These are phyloP conservation scores for Hyposmocoma kahamanoa DNA, from an alignment of 1,140 invertebrate species.

Conservation along the genomic window DNA sequence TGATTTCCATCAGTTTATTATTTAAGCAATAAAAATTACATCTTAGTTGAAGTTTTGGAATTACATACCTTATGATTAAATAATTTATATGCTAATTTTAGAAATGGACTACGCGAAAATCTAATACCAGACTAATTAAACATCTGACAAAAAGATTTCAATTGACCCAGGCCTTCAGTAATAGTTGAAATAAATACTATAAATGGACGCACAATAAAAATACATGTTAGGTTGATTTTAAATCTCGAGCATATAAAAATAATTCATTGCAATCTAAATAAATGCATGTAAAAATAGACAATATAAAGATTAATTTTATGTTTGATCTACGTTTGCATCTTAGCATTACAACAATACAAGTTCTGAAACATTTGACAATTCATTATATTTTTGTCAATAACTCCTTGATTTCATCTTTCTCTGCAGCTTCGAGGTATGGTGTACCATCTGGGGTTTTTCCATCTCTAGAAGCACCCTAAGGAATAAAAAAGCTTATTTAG, in stretches of 20 bases:
- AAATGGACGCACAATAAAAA: slow-evolving; percentile 59
- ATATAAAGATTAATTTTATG: slow-evolving; percentile 32
- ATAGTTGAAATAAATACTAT: slow-evolving; percentile 32
- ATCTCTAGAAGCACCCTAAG: slow-evolving; percentile 87
- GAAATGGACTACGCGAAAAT: too few relatives aligned
- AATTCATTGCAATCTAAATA: slow-evolving; percentile 63
- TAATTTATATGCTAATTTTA: slow-evolving; percentile 62
- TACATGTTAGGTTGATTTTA: slow-evolving; percentile 34
- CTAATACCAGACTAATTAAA: too few relatives aligned
- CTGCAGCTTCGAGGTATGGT: slow-evolving; percentile 90
- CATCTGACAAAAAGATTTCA: background rate
- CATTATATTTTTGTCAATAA: slow-evolving; percentile 51
- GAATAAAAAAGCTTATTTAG: slow-evolving; percentile 3
- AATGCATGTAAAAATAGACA: slow-evolving; percentile 67
- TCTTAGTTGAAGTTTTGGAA: slow-evolving; percentile 37
- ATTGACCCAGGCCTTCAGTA: slow-evolving; percentile 20
- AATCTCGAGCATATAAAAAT: slow-evolving; percentile 65
- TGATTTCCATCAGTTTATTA: slow-evolving; percentile 39
- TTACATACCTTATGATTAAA: slow-evolving; percentile 51
- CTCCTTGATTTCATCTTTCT: slow-evolving; percentile 93
- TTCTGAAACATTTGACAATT: slow-evolving; percentile 22
- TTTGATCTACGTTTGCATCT: slow-evolving; percentile 34
- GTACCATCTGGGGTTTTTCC: slow-evolving; percentile 90
- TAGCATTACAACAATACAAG: slow-evolving; percentile 49
- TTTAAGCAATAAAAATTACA: slow-evolving; percentile 64